Base-by-base conservation (phyloP, 2,113 vertebrate genomes). In the Coturnix japonica region DNA sequence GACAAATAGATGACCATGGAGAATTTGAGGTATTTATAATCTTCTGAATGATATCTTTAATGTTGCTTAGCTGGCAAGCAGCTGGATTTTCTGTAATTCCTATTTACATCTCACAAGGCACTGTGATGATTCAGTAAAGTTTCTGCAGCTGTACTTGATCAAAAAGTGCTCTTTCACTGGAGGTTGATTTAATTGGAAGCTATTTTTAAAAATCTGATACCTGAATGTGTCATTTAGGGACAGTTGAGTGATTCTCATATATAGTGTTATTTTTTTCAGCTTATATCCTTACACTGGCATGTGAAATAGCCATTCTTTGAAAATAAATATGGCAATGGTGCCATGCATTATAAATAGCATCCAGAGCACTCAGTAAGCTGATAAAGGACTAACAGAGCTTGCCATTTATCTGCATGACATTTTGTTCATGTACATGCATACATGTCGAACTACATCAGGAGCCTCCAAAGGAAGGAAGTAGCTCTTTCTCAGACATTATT, bases 381-480 rank as follows among this genome's bases (percentile, higher is more conserved):
- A n/a, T 4, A 3, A 13, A 41, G 71, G 51, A n/a, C 31, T 35
- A 43, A 11, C 44, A 33, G 74, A 66, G n/a, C 21, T 31, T 56
- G 41, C 56, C 28, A 2, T 73, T 69, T 66, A 11, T 28, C 70
- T 60, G 18, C 18, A 1, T 9, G 28, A 2, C 43, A 9, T 12
- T 66, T 49, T 39, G 43, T 41, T 81, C n/a, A 2, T 8, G 13
- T 49, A 22, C 43, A 59, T 6, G 8, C 9, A 6, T 15, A 43
- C 33, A 3, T 0, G 39, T 19, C 71, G 54, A 81, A 31, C 83
- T 57, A 59, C 37, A 22, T 5, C 0, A 0, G 5, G 30, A 83
- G 18, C 43, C 66, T 93, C 37, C 30, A 39, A 12, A 39, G 30
- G 33, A 57, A 56, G 60, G 60, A 14, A 71, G 56, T 30, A 53